phyloP scores from a whole-genome alignment of 2,888 invertebrate species.

The Calliphora vomitoria region DNA sequence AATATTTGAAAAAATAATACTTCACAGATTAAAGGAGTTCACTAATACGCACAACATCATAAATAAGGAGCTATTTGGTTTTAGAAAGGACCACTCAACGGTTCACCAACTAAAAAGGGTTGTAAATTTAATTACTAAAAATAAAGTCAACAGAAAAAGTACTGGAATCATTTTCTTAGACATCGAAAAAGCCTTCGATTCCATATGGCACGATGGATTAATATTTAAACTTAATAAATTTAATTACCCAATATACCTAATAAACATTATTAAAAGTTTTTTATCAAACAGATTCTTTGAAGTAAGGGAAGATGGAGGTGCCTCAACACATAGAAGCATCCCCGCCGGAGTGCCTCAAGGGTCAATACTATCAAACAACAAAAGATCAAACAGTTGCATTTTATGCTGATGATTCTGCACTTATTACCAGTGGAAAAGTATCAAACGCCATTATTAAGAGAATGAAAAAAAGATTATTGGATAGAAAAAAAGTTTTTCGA shows the following conservation, averaged over 20 bases:
- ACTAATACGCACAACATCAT: neutral
- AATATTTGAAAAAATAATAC: slow-evolving; percentile 39
- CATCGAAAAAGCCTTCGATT: slow-evolving; percentile 13
- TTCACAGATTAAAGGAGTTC: neutral
- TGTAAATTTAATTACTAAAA: slow-evolving; percentile 24
- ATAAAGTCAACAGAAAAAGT: neutral
- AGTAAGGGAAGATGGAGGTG: neutral
- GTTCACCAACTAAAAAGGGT: slow-evolving; percentile 26
- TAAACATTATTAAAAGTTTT: slow-evolving; percentile 25
- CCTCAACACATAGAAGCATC: neutral
- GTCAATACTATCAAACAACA: slow-evolving; percentile 17
- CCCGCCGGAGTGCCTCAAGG: slow-evolving; percentile 40
- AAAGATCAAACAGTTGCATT: neutral
- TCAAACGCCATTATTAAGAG: slow-evolving; percentile 43
- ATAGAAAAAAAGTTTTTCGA: slow-evolving; percentile 1
- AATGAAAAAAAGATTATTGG: neutral
- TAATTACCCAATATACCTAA: neutral
- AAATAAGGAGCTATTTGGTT: slow-evolving; percentile 15
- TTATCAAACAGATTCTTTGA: neutral
- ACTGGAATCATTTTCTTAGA: slow-evolving; percentile 19
- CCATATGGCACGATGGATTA: neutral
- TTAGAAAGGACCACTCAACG: too few species aligned
- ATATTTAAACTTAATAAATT: slow-evolving; percentile 18
- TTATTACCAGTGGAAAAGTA: slow-evolving; percentile 11
- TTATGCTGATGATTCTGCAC: neutral